Conservation (phyloP, 1,140 invertebrate genomes). For the Mamestra configurata region DNA sequence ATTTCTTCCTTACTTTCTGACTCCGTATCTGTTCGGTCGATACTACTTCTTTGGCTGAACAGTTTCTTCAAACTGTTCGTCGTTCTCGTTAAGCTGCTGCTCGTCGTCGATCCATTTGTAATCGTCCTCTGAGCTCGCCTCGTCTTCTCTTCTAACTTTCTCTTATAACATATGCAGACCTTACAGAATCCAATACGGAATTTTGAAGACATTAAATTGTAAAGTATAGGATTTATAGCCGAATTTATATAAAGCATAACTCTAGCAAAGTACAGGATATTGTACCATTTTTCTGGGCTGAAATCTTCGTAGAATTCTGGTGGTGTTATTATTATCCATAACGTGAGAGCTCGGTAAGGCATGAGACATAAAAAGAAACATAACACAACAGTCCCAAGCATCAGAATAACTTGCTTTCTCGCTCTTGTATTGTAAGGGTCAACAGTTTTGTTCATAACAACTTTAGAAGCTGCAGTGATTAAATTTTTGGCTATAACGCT, state of each 20-base stretch:
- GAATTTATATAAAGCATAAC: slow-evolving; percentile 96
- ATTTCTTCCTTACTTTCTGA: slow-evolving; percentile 67
- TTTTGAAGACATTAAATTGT: slow-evolving; percentile 95
- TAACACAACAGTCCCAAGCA: slow-evolving; percentile 94
- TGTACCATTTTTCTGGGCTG: slow-evolving; percentile 93
- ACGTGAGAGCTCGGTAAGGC: slow-evolving; percentile 94
- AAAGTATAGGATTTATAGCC: slow-evolving; percentile 94
- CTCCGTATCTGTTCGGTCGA: slow-evolving; percentile 80
- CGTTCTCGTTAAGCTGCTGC: slow-evolving; percentile 85
- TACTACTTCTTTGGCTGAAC: slow-evolving; percentile 82
- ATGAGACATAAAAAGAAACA: slow-evolving; percentile 96
- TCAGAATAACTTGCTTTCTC: slow-evolving; percentile 92
- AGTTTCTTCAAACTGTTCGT: slow-evolving; percentile 84
- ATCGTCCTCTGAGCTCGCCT: slow-evolving; percentile 74
- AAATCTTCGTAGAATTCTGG: slow-evolving; percentile 89
- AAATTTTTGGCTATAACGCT: slow-evolving; percentile 93
- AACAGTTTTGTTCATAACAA: slow-evolving; percentile 89
- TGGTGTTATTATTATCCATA: slow-evolving; percentile 93
- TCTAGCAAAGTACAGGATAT: slow-evolving; percentile 93
- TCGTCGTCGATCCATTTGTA: slow-evolving; percentile 88
- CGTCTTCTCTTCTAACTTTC: slow-evolving; percentile 71
- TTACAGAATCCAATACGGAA: slow-evolving; percentile 93
- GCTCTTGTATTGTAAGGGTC: slow-evolving; percentile 90
- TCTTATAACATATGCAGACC: slow-evolving; percentile 89
- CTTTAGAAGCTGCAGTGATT: slow-evolving; percentile 89